phyloP scores from a whole-genome alignment of 2,888 invertebrate species.

The Noctuana brunneofusca region DNA sequence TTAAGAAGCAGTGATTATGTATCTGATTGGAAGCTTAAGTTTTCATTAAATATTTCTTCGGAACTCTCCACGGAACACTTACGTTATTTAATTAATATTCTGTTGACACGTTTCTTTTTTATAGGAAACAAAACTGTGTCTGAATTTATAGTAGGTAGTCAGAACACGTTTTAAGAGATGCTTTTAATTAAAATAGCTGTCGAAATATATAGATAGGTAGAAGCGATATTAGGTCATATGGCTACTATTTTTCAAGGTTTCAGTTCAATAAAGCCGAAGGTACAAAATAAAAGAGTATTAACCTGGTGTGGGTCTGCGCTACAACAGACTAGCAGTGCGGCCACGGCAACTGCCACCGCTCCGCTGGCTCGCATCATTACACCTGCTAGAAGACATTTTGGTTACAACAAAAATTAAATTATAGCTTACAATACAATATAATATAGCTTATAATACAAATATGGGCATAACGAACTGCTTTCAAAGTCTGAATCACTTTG shows the following conservation, averaged over 20 bases:
- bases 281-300: constrained; percentile 28
- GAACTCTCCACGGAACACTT: constrained; percentile 42
- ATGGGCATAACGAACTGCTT: too few species aligned
- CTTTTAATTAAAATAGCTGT: too few species aligned
- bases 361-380: constrained; percentile 63
- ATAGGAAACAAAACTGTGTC: too few species aligned
- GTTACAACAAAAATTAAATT: background rate
- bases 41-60: constrained; percentile 52
- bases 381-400: constrained; percentile 40
- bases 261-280: background rate
- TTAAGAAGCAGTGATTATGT: constrained; percentile 50
- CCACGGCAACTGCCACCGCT: constrained; percentile 60
- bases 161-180: too few species aligned
- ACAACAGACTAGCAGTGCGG: constrained; percentile 66
- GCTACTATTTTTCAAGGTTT: too few species aligned
- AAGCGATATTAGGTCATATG: too few species aligned
- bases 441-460: too few species aligned
- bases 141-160: too few species aligned
- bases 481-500: too few species aligned
- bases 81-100: constrained; percentile 43
- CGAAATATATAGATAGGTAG: too few species aligned
- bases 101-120: background rate
- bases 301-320: constrained; percentile 71
- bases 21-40: constrained; percentile 64
- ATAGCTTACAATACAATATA: too few species aligned